Conservation (phyloP, 64 coral and sea anemone genomes). For the Trachythela sp. region DNA sequence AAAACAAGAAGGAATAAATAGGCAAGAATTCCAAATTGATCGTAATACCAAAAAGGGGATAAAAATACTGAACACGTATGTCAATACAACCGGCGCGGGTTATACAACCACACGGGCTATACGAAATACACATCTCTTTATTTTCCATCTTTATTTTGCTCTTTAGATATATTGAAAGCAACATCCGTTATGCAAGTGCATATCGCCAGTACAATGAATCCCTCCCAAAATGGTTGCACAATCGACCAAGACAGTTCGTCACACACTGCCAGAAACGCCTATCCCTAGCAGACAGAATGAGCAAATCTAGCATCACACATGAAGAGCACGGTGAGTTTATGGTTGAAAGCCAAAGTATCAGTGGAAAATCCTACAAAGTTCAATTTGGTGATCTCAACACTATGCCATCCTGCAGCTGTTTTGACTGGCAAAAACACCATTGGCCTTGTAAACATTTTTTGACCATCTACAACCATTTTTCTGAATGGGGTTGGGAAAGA, state of each 20-base stretch:
- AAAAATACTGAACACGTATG: too few relatives aligned
- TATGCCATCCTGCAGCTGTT: neutral
- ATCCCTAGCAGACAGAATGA: neutral
- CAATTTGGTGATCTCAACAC: neutral
- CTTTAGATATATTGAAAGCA: conserved; percentile 34
- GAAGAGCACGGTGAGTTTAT: conserved; percentile 17
- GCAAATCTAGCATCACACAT: neutral
- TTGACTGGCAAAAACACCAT: conserved; percentile 22
- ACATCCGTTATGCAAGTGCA: conserved; percentile 22
- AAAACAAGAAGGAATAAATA: too few relatives aligned
- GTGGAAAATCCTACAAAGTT: neutral
- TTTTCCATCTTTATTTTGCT: neutral
- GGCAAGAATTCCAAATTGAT: too few relatives aligned
- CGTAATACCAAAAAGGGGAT: too few relatives aligned
- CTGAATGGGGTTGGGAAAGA: neutral
- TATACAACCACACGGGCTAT: too few relatives aligned
- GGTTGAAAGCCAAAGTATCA: conserved; percentile 29
- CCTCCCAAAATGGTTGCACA: conserved; percentile 21
- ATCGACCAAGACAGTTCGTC: conserved; percentile 34
- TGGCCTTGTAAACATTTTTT: conserved; percentile 13
- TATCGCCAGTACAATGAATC: conserved; percentile 22
- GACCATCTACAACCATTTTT: neutral
- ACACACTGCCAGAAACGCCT: conserved; percentile 25
- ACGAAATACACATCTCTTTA: neutral
- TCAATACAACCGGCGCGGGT: too few relatives aligned